These are phyloP conservation scores for Holcopasites calliopsidis DNA, from an alignment of 1,140 invertebrate species.

Conservation along the genomic window DNA sequence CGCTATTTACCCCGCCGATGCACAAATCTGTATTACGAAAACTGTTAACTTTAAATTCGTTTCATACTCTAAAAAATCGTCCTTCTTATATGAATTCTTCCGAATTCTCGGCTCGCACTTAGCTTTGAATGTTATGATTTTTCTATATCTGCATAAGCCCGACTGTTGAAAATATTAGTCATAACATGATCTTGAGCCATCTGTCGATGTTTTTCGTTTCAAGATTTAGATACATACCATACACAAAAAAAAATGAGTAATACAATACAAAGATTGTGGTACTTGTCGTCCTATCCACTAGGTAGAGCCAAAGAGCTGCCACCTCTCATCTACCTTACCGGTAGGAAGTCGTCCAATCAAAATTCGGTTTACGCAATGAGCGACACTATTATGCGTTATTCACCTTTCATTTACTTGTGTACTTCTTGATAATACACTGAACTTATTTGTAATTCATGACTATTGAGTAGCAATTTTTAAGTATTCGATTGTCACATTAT, in stretches of 20 bases:
- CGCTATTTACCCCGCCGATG: constrained; percentile 63
- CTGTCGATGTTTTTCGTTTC: constrained; percentile 74
- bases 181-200: constrained; percentile 75
- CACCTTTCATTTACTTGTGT: no score
- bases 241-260: constrained; percentile 46
- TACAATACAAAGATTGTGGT: constrained; percentile 45
- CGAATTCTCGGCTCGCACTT: constrained; percentile 30
- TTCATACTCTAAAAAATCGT: constrained; percentile 38
- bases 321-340: constrained; percentile 30
- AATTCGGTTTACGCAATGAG: constrained; percentile 5
- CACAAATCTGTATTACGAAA: constrained; percentile 53
- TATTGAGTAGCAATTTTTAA: not conserved
- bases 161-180: constrained; percentile 67
- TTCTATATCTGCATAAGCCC: constrained; percentile 55
- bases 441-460: not conserved
- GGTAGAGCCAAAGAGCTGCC: constrained; percentile 41
- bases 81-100: constrained; percentile 6
- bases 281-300: constrained; percentile 43
- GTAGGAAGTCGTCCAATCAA: constrained; percentile 33
- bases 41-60: constrained; percentile 49
- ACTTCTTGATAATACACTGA: no score
- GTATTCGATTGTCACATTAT: not conserved
- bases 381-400: not conserved
- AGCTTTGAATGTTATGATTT: constrained; percentile 39
- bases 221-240: constrained; percentile 58